Conservation (phyloP, 2,888 invertebrate species). For the Folsomia candida region DNA sequence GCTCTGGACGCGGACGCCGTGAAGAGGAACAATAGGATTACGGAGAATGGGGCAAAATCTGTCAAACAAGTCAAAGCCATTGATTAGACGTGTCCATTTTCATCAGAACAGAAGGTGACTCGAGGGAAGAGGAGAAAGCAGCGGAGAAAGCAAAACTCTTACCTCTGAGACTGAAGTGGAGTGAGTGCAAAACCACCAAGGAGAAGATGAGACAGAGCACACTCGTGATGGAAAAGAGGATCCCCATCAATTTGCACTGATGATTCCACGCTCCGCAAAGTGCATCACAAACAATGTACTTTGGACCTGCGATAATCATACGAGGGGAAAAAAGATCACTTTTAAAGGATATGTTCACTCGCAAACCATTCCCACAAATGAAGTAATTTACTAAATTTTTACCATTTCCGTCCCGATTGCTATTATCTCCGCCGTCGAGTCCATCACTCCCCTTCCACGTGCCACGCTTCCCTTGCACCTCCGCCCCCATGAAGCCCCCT, state of each 20-base stretch:
- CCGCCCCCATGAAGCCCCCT: slow-evolving; percentile 36
- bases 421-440: slow-evolving; percentile 44
- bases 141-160: slow-evolving; percentile 19
- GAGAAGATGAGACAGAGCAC: slow-evolving; percentile 50
- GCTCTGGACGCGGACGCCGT: slow-evolving; percentile 50
- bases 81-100: slow-evolving; percentile 43
- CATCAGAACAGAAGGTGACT: slow-evolving; percentile 17
- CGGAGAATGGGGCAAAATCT: slow-evolving; percentile 51
- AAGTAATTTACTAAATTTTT: slow-evolving; percentile 1
- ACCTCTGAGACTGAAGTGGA: slow-evolving; percentile 51
- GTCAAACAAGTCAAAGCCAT: slow-evolving; percentile 46
- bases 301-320: slow-evolving; percentile 42
- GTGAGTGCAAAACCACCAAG: slow-evolving; percentile 50
- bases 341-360: not conserved
- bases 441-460: slow-evolving; percentile 47
- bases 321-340: slow-evolving; percentile 14
- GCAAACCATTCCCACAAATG: not conserved
- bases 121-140: not conserved
- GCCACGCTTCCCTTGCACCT: slow-evolving; percentile 49
- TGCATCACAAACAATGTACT: slow-evolving; percentile 51
- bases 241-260: slow-evolving; percentile 51
- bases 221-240: slow-evolving; percentile 51
- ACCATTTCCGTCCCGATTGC: slow-evolving; percentile 49
- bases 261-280: slow-evolving; percentile 51
- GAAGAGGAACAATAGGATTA: slow-evolving; percentile 51